Evolutionary conservation across 2,888 invertebrate genomes (phyloP).

Genomic region (Hypercompe scribonia): DNA sequence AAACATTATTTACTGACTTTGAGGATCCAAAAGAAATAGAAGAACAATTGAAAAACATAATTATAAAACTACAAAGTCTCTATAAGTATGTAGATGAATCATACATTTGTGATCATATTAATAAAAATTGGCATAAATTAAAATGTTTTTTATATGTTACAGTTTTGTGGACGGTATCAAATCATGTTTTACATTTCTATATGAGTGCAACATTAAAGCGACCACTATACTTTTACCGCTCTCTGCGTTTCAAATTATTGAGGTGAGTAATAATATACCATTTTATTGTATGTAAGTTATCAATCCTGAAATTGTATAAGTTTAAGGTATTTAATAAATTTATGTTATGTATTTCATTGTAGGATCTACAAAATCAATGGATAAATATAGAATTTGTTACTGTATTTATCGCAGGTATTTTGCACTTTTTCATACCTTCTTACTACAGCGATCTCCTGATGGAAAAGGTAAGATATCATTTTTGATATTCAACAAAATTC

Average conservation of each 20-base stretch:
- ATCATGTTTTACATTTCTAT: constrained; percentile 59
- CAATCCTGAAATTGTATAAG: neutral
- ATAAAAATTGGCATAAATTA: neutral
- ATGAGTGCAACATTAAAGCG: constrained; percentile 72
- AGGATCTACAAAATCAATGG: constrained; percentile 59
- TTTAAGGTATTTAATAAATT: neutral
- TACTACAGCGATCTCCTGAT: constrained; percentile 74
- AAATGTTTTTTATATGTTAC: constrained; percentile 36
- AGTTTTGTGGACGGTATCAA: constrained; percentile 62
- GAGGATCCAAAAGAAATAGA: constrained; percentile 49
- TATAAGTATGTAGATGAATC: constrained; percentile 57
- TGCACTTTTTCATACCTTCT: constrained; percentile 72
- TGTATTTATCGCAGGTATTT: constrained; percentile 56
- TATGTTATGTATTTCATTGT: constrained; percentile 35
- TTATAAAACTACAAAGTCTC: constrained; percentile 62
- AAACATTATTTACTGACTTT: constrained; percentile 52
- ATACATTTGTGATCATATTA: neutral
- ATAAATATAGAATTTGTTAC: constrained; percentile 68
- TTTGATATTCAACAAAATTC: neutral
- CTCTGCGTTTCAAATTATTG: constrained; percentile 67
- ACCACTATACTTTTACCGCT: constrained; percentile 70
- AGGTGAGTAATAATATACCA: constrained; percentile 50
- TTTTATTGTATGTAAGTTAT: neutral
- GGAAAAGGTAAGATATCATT: constrained; percentile 62
- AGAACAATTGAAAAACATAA: constrained; percentile 60